A percentile compares a stretch with the other conserved stretches of the same genome.
Conservation (phyloP, 2,888 invertebrate species). For the Lasioglossum calceatum region DNA sequence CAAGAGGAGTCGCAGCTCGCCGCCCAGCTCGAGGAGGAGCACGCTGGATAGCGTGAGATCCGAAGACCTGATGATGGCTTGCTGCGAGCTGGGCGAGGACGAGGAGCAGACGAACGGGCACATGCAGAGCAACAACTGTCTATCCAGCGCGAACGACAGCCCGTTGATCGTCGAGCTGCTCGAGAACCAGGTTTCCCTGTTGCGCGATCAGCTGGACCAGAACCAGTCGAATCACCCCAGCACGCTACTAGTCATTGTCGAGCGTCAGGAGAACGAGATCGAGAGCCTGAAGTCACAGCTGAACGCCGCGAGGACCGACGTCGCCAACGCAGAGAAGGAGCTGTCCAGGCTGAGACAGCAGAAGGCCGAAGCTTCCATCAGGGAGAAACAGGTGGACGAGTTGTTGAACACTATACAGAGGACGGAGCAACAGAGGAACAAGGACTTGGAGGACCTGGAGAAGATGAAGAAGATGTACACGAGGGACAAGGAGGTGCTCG, state of each 20-base stretch:
- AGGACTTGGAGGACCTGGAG: conserved; percentile 89
- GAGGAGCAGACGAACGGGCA: conserved; percentile 84
- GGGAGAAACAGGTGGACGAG: conserved; percentile 92
- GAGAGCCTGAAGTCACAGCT: conserved; percentile 90
- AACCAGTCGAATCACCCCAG: conserved; percentile 78
- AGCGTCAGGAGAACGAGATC: conserved; percentile 89
- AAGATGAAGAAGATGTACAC: conserved; percentile 87
- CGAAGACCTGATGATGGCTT: conserved; percentile 86
- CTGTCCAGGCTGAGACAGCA: conserved; percentile 89
- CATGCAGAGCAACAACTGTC: conserved; percentile 75
- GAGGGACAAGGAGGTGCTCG: conserved; percentile 89
- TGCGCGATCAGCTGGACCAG: conserved; percentile 78
- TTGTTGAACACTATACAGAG: conserved; percentile 90
- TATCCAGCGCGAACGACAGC: conserved; percentile 77
- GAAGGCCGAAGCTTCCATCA: conserved; percentile 89
- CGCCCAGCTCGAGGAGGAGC: conserved; percentile 87
- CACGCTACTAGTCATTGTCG: conserved; percentile 84
- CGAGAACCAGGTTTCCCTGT: conserved; percentile 78
- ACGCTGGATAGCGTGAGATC: conserved; percentile 88
- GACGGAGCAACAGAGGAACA: conserved; percentile 90
- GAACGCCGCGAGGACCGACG: conserved; percentile 87
- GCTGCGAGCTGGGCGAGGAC: conserved; percentile 85
- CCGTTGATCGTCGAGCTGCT: conserved; percentile 80
- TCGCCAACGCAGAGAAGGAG: conserved; percentile 90
- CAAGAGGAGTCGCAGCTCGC: conserved; percentile 87